Percentiles rank a stretch among this genome's conserved stretches.
Evolutionary conservation across 2,888 invertebrate genomes (phyloP).

Genomic region (Agrochola lota): DNA sequence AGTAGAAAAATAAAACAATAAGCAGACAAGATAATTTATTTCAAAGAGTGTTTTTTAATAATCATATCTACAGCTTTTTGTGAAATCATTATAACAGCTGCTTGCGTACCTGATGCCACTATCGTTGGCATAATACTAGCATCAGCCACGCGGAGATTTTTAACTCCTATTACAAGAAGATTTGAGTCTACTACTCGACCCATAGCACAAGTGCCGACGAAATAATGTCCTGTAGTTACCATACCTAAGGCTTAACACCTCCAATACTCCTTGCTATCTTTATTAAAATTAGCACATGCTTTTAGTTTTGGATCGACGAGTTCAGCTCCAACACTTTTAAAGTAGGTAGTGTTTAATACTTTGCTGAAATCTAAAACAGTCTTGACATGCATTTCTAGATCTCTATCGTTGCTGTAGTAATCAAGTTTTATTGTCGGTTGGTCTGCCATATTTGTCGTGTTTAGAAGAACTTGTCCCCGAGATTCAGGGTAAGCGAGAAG

Average conservation of each 20-base stretch:
- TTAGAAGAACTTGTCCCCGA: conserved; percentile 10
- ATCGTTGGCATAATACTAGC: conserved; percentile 38
- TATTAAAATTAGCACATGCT: conserved; percentile 7
- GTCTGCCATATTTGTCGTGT: conserved; percentile 11
- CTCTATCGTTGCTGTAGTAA: conserved; percentile 11
- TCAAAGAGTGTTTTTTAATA: conserved; percentile 7
- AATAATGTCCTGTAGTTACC: conserved; percentile 14
- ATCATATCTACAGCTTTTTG: conserved; percentile 33
- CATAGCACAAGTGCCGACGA: conserved; percentile 44
- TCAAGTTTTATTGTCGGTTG: conserved; percentile 20
- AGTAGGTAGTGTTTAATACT: conserved; percentile 33
- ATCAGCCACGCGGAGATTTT: conserved; percentile 33
- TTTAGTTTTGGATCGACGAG: conserved; percentile 25
- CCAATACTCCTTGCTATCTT: conserved; percentile 15
- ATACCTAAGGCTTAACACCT: conserved; percentile 27
- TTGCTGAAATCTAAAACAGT: conserved; percentile 21
- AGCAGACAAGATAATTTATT: background rate
- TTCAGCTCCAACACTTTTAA: conserved; percentile 28
- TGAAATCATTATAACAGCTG: conserved; percentile 34
- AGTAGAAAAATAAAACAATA: background rate
- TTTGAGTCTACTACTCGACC: conserved; percentile 31
- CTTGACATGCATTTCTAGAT: conserved; percentile 11
- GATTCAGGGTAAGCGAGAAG: conserved; percentile 10
- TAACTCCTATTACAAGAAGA: conserved; percentile 18
- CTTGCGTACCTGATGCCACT: conserved; percentile 1